Evolutionary conservation across 2,113 vertebrate genomes (phyloP), one percentile per base, ranked within the genome.

Genomic region (Phrynosoma platyrhinos): DNA sequence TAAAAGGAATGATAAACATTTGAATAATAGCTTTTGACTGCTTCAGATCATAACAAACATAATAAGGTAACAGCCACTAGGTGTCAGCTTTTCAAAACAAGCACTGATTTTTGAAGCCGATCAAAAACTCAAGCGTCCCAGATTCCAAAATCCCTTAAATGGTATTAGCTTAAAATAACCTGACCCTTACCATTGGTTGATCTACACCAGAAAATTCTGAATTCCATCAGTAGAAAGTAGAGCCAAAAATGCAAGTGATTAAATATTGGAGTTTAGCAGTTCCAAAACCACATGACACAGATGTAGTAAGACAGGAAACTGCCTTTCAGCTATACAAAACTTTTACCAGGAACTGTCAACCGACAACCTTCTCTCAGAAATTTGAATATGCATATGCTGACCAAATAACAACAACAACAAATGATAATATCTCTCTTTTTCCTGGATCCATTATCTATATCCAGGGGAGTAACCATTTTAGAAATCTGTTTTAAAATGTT

Each of bases 111-210:
- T 21, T 79, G 52, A 66, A 74, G 82, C 92, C 8, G 68, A 83
- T 88, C 91, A 93, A 88, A 89, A 90, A 92, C 91, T 92, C 92
- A 90, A 96, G 92, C 90, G 94, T 96, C 96, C 96, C 94, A 96
- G 95, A 96, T 96, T 90, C 83, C 92, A 42, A 96, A 95, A 97
- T 94, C 96, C 97, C 96, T 96, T 97, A 97, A 96, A 97, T 96
- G 96, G 96, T 94, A 95, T 96, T 96, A 94, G 96, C 94, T 96
- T 91, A 96, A 97, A 97, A 97, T 95, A 96, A 94, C 93, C 93
- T 94, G 96, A 95, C 94, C 95, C 96, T 86, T 88, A 93, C 92
- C 94, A 88, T 13, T 3, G 90, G 92, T 85, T 6, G 0, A 92
- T 94, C 86, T 85, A 82, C 83, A 89, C 90, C 77, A 88, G 87